Evolutionary conservation across 2,888 invertebrate species (phyloP), one percentile per base, ranked within the genome.

Genomic region (Apamea monoglypha): DNA sequence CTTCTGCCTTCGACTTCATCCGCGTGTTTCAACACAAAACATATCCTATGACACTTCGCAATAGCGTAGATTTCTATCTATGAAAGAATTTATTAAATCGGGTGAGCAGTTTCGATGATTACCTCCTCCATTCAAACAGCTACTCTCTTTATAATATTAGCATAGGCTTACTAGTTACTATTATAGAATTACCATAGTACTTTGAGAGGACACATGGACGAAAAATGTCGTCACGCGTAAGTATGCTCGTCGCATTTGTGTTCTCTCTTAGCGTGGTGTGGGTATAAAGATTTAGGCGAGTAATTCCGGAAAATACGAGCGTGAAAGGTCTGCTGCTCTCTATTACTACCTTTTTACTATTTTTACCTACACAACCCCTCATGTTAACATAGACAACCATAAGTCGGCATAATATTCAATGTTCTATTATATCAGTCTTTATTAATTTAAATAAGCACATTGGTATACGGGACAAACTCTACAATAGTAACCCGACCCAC

Each of bases 341-440:
- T 59, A 47, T n/a, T 36, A 14, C n/a, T 40, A 50, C 7, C 1
- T 25, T 50, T 53, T 40, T 63, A 14, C 18, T 36, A 40, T 44
- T 29, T 18, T 32, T 32, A n/a, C 10, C 32, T 16, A 29, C 2
- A 50, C 10, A 68, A 32, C 18, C 4, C 29, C 32, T 32, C 8
- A 29, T 40, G 47, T 21, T 32, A 47, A 44, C 21, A 80, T 29
- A 76, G 36, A 14, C 76, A 56, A 76, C 29, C 83, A 47, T 59
- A 83, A 83, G 50, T 80, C 50, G 21, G 76, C 21, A 80, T 21
- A 59, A 66, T 32, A 83, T 59, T 29, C 8, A 64, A 81, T 44
- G 44, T 32, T 53, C 6, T 63, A 12, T 25, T 40, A 40, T 50
- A 77, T 50, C 78, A 78, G 79, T 78, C 77, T 78, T 56, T 1